Percentiles rank a stretch among this genome's conserved stretches.
phyloP scores from a whole-genome alignment of 2,113 vertebrate species.

The Boulengeromyrus knoepffleri region DNA sequence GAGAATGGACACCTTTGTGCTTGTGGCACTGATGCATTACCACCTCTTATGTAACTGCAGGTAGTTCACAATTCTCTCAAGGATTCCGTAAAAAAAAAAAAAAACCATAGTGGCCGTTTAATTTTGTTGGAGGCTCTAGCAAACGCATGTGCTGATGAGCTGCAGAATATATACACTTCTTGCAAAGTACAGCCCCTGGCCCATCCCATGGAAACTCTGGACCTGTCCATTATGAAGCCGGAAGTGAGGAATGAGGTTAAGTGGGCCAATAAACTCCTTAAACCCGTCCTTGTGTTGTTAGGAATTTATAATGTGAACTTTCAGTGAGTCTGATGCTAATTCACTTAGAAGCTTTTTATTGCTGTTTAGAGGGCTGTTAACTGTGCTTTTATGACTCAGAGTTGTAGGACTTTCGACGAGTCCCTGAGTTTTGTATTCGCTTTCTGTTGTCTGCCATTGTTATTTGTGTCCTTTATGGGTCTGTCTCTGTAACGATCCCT shows the following conservation, averaged over 20 bases:
- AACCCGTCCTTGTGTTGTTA: background rate
- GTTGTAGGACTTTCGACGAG: background rate
- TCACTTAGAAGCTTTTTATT: background rate
- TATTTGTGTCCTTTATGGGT: background rate
- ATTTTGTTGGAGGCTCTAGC: background rate
- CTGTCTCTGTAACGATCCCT: background rate
- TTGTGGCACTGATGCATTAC: background rate
- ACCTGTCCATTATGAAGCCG: background rate
- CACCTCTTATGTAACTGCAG: background rate
- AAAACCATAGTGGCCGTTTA: background rate
- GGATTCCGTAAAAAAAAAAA: background rate
- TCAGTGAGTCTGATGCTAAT: constrained; percentile 2
- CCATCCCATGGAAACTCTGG: background rate
- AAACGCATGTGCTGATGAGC: background rate
- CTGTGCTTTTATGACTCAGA: background rate
- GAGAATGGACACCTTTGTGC: background rate
- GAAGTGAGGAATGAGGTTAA: background rate
- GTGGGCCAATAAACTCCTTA: background rate
- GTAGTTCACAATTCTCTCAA: background rate
- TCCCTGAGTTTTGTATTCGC: background rate
- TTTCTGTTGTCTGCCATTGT: background rate
- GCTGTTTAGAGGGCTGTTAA: constrained; percentile 1
- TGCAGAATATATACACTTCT: background rate
- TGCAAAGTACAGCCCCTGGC: background rate
- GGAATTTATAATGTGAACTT: background rate